Base-by-base conservation (phyloP, 2,113 vertebrate species). In the Phodopus roborovskii region DNA sequence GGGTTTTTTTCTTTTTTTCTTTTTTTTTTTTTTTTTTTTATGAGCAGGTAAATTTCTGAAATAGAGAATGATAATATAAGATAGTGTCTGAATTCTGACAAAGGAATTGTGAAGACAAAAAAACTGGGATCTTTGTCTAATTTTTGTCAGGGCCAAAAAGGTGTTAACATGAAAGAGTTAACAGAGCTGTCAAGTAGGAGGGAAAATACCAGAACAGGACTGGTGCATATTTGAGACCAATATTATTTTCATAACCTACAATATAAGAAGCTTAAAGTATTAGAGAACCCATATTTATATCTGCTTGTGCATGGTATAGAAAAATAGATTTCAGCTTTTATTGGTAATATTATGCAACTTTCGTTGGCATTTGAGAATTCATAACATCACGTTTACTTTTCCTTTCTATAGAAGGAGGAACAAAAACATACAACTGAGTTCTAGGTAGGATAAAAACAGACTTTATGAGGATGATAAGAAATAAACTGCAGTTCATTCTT, bases 241-340 rank as follows among this genome's bases (percentile, higher is more conserved):
- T 64, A 86, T 71, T 91, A 87, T 68, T 96, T 85, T 90, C 12
- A 62, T 90, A 53, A 73, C 81, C 62, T 92, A 26, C 4, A 75
- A 5, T 30, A 64, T 85, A 75, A 42, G 62, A 95, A 75, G 16
- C 24, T 33, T 62, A 30, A 75, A 17, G 58, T 94, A 79, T 45
- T 92, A 87, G 53, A 58, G 33, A 88, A 81, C 8, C 2, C 33
- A 20, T 82, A 50, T 77, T 90, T 96, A 48, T 92, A 82, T 45
- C 11, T 90, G 28, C 50, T 91, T 84, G 24, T 56, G 42, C 48
- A 30, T 77, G 48, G n/a, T 30, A 60, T 30, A 77, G 26, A 87
- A 24, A 64, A 87, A 83, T 50, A 5, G 15, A 90, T 58, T 45
- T 5, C 20, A 53, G 26, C 13, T 79, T 96, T 90, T 88, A 94